Evolutionary conservation across 2,113 vertebrate species (phyloP), one percentile per base, ranked within the genome.

Genomic region (Rhea americana): DNA sequence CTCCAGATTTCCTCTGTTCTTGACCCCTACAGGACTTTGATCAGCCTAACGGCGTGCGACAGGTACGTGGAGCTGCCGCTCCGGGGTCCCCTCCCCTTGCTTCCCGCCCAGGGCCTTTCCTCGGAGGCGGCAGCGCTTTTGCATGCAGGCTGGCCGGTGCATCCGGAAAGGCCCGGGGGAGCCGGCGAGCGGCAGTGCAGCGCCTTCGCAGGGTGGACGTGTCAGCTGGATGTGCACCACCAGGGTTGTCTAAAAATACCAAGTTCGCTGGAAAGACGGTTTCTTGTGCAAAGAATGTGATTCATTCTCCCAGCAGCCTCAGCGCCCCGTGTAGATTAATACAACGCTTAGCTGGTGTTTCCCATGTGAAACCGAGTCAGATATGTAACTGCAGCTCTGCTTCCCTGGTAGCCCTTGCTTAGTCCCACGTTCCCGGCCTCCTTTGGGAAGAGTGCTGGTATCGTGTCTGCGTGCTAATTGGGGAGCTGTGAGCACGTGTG

Each of bases 91-190:
- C 13, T 11, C 11, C 1, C 13, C 25, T 3, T 55, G 58, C 39
- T 26, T 80, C 13, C 1, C 0, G 8, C 28, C 28, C 0, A 3
- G 28, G 21, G 12, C 12, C 1, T 30, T 61, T 21, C 58, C 58
- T 35, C 15, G 0, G 3, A n/a, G 5, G n/a, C 39, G 7, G 28
- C 11, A 2, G 28, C 5, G 39, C 18, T 35, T 11, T 19, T 12
- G 43, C 4, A 1, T 18, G 45, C 18, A 0, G 35, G 2, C 19
- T 1, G 1, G 5, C 58, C 3, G 56, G 11, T 7, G 18, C 1
- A 4, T 6, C 30, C 3, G 47, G 24, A 4, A 10, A 6, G 24
- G 53, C 5, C 6, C 35, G 62, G 37, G 55, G 14, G 1, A 3
- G 25, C 24, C 26, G 88, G 41, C 4, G 53, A 39, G 75, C 37